A percentile compares a stretch with the other conserved stretches of the same genome.
Evolutionary conservation across 2,797 vertebrate species (phyloP).

Genomic region (Falco rusticolus): DNA sequence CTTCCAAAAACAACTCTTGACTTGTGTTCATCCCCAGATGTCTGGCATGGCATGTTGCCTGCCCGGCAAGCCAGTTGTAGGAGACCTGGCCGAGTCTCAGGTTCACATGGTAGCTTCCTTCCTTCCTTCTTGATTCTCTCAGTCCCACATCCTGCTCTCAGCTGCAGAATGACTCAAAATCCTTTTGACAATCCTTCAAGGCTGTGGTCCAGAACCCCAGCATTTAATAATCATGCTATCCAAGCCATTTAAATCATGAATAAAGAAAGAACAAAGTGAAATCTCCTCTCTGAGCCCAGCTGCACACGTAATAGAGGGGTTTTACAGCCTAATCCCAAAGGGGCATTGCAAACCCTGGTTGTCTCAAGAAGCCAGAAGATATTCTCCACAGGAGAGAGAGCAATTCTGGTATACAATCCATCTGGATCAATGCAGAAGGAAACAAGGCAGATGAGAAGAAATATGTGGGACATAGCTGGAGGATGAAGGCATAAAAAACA

Average conservation of each 20-base stretch:
- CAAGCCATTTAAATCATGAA: not conserved
- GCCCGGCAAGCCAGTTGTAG: not conserved
- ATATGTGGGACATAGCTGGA: not conserved
- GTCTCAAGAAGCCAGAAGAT: slow-evolving; percentile 38
- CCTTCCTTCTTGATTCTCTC: slow-evolving; percentile 10
- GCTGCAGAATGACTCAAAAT: slow-evolving; percentile 8
- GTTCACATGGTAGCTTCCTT: slow-evolving; percentile 35
- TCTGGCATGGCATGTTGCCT: not conserved
- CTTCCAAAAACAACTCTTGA: not conserved
- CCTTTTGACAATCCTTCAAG: not conserved
- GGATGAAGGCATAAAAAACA: slow-evolving; percentile 27
- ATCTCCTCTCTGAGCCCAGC: slow-evolving; percentile 33
- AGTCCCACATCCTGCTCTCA: slow-evolving; percentile 35
- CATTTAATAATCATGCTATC: not conserved
- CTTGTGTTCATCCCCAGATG: not conserved
- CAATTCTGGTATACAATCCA: not conserved
- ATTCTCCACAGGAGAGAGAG: slow-evolving; percentile 11
- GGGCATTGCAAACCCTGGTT: slow-evolving; percentile 9
- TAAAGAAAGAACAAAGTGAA: slow-evolving; percentile 50
- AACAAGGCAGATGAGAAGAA: slow-evolving; percentile 35
- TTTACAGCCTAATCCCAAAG: slow-evolving; percentile 9
- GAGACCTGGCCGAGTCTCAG: slow-evolving; percentile 26
- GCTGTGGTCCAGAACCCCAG: slow-evolving; percentile 17
- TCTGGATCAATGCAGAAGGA: slow-evolving; percentile 32
- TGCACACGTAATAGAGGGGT: not conserved